A percentile compares a stretch with the other conserved stretches of the same genome.
Evolutionary conservation across 2,797 vertebrate species (phyloP).

Genomic region (Atherinosoma microstoma): DNA sequence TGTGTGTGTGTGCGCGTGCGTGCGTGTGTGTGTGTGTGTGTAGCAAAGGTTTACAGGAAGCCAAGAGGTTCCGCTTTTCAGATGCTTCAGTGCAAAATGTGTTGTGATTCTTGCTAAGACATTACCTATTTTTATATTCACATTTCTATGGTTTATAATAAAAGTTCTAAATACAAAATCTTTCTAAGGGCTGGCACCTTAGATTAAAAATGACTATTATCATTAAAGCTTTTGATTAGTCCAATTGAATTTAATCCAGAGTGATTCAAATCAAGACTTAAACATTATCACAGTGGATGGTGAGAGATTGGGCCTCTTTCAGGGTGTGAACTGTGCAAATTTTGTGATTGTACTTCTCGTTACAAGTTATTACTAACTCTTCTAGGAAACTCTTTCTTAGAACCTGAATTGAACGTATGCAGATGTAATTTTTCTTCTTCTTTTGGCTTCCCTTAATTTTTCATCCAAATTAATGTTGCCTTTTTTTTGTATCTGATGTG

Average conservation of each 20-base stretch:
- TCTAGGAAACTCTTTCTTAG: not conserved
- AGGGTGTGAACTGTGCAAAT: not conserved
- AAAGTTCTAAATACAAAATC: no score
- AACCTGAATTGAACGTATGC: not conserved
- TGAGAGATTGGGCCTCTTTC: not conserved
- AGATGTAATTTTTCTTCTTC: no score
- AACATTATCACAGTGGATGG: not conserved
- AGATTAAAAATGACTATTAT: no score
- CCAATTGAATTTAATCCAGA: not conserved
- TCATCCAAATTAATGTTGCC: not conserved
- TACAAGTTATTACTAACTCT: not conserved
- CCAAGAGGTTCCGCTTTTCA: slow-evolving; percentile 1
- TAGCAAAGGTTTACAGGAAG: slow-evolving; percentile 26
- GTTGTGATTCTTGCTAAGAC: not conserved
- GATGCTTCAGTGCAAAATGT: not conserved
- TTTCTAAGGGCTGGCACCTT: no score
- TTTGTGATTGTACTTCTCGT: not conserved
- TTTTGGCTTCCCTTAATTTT: no score
- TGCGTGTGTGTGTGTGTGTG: not conserved
- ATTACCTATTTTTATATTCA: not conserved
- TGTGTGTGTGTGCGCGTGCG: slow-evolving; percentile 9
- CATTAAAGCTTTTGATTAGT: not conserved
- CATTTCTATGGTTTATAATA: no score
- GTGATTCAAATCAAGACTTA: no score
- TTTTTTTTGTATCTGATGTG: no score